Evolutionary conservation across 2,113 vertebrate genomes (phyloP).

Genomic region (Accipiter virgatus): DNA sequence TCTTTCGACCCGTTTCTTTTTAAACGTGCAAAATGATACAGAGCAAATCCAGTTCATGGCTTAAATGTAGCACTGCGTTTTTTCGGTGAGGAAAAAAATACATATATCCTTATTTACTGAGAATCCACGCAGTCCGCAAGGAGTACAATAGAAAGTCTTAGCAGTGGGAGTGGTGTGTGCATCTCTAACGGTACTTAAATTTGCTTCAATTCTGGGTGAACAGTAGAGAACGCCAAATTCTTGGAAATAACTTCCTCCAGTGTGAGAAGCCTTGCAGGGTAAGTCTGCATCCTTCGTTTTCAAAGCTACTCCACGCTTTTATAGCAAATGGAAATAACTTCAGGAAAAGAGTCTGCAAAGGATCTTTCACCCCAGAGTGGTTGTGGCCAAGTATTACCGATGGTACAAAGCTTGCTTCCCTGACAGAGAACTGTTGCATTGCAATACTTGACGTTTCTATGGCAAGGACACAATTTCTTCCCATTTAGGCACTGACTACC

Average conservation of each 20-base stretch:
- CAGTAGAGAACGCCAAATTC: background rate
- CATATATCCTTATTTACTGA: background rate
- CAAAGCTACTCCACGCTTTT: background rate
- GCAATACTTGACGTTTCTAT: slow-evolving; percentile 47
- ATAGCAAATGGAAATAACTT: background rate
- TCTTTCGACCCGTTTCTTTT: background rate
- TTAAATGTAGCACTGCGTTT: slow-evolving; percentile 38
- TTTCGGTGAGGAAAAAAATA: background rate
- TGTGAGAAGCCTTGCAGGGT: background rate
- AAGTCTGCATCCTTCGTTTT: background rate
- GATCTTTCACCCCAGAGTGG: background rate
- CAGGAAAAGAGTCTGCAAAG: slow-evolving; percentile 16
- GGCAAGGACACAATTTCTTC: slow-evolving; percentile 42
- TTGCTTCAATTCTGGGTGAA: slow-evolving; percentile 4
- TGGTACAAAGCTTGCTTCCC: slow-evolving; percentile 49
- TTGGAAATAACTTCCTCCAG: background rate
- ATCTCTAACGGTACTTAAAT: slow-evolving; percentile 7
- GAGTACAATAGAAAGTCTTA: background rate
- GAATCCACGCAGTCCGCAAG: background rate
- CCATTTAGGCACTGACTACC: slow-evolving; percentile 2
- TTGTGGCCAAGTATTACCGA: background rate
- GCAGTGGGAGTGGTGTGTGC: background rate
- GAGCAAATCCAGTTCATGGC: background rate
- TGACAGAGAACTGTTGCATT: background rate
- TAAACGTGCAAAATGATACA: background rate